Base-by-base conservation (phyloP, 2,797 vertebrate species). In the Bradypodion pumilum region DNA sequence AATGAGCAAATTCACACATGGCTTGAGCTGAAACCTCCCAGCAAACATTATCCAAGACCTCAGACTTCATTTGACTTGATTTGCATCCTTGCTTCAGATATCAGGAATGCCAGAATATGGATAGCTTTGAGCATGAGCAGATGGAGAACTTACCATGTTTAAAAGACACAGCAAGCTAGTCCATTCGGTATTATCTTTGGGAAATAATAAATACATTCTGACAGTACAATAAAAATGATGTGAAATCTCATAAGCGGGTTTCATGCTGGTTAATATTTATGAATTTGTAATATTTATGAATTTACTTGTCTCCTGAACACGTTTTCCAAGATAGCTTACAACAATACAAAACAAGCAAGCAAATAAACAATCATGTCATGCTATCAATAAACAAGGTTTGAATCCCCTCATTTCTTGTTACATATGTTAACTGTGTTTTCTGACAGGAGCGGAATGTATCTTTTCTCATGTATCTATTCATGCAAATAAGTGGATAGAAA, bases 1-100 rank as follows among this genome's bases (percentile, higher is more conserved):
- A 82, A 86, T 63, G 78, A 86, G 80, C 37, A 46, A 63, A 77
- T 35, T 44, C 87, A 37, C 63, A 65, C 15, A 52, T 60, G 35
- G 70, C 52, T 46, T 74, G 27, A 73, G 60, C 46, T 68, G 29
- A 74, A 66, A 44, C 32, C 68, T 32, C 76, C 69, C 59, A 32
- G n/a, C 44, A 7, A 73, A 49, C 37, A 78, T 78, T 21, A 49
- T 75, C 73, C 60, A 68, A 79, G 27, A 73, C 52, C 52, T 56
- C 52, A 49, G 63, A 35, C 66, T 25, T 42, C 44, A 49, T 66
- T 79, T 79, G n/a, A 13, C 40, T 65, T 65, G 16, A 46, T 79
- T 49, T 46, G 63, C n/a, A 44, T 66, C 35, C n/a, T 78, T 37
- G 23, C 66, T 78, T 63, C 42, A 63, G 56, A 49, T 84, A n/a